Base-by-base conservation (phyloP, 2,797 vertebrate species). In the Silurus lanzhouensis region DNA sequence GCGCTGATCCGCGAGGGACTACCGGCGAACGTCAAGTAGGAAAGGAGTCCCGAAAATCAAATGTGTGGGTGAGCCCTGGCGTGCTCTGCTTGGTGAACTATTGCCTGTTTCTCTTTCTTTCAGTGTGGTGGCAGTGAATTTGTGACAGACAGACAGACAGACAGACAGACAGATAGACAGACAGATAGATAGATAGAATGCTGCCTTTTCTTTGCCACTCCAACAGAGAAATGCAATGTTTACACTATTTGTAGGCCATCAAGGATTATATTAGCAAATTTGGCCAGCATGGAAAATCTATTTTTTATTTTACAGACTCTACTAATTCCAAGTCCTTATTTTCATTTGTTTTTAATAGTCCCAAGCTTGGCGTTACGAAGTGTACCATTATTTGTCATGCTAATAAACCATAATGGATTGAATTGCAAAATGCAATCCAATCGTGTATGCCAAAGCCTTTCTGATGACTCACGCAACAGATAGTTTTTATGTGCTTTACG, bases 401-500 rank as follows among this genome's bases (percentile, higher is more conserved):
- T 81, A 81, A 66, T 81, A 67, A 81, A 81, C 44, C 13, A 20
- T 68, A 68, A 84, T 58, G 57, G 25, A 38, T 57, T 44, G 48
- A 71, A 70, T n/a, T 31, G 46, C 19, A 31, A 57, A 82, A 52
- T 52, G 20, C 12, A 25, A 72, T 82, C 52, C 66, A 70, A 60
- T 27, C 61, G 14, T 25, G 66, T 61, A 31, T 19, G 52, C 52
- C 81, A 80, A 4, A 44, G 44, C 44, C 61, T 27, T 25, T 80
- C n/a, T 14, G 46, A 46, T 80, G 81, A 25, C 68, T 83, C 55
- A 63, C 5, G 22, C 81, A 60, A 64, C 38, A 72, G 27, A 70
- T 85, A 31, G 46, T n/a, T 86, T 74, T 82, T 60, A 83, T 78
- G 58, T 70, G 85, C 74, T 31, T 6, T 55, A 64, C 44, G 12